Evolutionary conservation across 2,113 vertebrate genomes (phyloP).

Genomic region (Mobula hypostoma): DNA sequence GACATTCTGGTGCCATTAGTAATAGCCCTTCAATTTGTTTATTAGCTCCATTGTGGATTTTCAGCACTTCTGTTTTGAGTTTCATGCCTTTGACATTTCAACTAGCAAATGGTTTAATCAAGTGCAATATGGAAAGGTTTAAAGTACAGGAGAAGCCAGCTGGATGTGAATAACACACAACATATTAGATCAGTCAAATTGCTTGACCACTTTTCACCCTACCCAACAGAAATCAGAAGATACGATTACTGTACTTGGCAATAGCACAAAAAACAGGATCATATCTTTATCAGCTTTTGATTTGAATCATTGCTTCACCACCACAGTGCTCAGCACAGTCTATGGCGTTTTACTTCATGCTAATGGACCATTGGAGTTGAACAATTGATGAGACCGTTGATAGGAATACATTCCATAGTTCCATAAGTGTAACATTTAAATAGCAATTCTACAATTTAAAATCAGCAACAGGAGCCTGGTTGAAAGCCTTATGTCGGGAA

Average conservation of each 20-base stretch:
- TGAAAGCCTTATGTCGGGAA: not conserved
- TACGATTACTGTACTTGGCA: not conserved
- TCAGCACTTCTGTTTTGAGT: not conserved
- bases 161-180: not conserved
- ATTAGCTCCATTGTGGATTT: slow-evolving; percentile 5
- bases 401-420: not conserved
- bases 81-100: not conserved
- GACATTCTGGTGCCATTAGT: slow-evolving; percentile 16
- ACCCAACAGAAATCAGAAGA: not conserved
- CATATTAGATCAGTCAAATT: not conserved
- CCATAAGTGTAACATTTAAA: not conserved
- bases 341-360: not conserved
- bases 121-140: not conserved
- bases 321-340: not conserved
- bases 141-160: not conserved
- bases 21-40: not conserved
- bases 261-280: not conserved
- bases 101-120: not conserved
- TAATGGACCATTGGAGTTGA: not conserved
- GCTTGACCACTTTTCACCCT: not conserved
- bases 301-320: not conserved
- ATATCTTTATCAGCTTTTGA: not conserved
- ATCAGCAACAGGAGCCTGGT: not conserved
- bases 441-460: not conserved
- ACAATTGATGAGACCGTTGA: not conserved